Evolutionary conservation across 2,113 vertebrate genomes (phyloP), one percentile per base, ranked within the genome.

Genomic region (Mormyrus lacerda): DNA sequence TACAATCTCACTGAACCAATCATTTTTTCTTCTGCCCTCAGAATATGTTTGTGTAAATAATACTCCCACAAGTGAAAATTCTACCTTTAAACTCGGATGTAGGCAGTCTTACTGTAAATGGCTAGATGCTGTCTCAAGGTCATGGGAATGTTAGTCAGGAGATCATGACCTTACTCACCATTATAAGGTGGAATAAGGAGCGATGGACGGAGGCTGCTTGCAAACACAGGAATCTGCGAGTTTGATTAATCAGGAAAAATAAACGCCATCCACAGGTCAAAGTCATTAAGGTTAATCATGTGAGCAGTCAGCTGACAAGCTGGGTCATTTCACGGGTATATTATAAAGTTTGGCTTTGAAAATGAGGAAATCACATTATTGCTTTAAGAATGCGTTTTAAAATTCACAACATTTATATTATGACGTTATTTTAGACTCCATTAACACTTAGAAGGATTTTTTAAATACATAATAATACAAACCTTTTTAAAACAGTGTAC

Each of bases 351-450:
- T 42, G 73, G 73, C 31, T 19, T 79, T 79, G 73, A 79, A 79
- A 79, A 35, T 39, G 39, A 79, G 31, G 31, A 79, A 17, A 48
- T 47, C 13, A 69, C n/a, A n/a, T 85, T 85, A 47, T 48, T 27
- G 94, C 96, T 94, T 94, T 96, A 96, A 95, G 96, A 96, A 96
- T 95, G 96, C 96, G 13, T 69, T 69, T 96, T 19, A 79, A 73
- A 73, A 79, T 79, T 42, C 73, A 42, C 15, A 39, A 1, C 39
- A 35, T 39, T 35, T 76, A 35, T 39, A 39, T 39, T 76, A 19
- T 42, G 65, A 42, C 35, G 42, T 15, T 61, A 7, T 35, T 73
- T 42, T 19, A 42, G 73, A 42, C 13, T 79, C 35, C 31, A 39
- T 42, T 79, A 79, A 79, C 15, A 79, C 73, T 61, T 17, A 17